Percentiles rank a stretch among this genome's conserved stretches.
phyloP scores from a whole-genome alignment of 2,888 invertebrate genomes.

The Dioctria linearis region DNA sequence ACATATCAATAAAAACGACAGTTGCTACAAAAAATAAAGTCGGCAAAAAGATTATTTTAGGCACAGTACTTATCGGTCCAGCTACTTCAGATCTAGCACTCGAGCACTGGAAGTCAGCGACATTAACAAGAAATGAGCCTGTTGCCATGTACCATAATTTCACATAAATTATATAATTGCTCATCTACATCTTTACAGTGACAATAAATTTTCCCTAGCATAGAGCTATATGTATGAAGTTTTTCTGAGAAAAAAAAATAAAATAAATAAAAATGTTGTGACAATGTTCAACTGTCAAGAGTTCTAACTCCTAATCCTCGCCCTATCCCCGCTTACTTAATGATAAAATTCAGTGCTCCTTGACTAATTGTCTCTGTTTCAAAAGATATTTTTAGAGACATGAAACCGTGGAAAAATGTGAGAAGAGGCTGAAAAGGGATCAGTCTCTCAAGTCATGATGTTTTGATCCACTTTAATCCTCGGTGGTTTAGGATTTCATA shows the following conservation, averaged over 20 bases:
- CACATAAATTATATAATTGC: constrained; percentile 61
- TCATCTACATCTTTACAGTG: neutral
- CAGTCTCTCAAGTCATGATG: constrained; percentile 20
- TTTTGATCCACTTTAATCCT: constrained; percentile 26
- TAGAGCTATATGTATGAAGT: neutral
- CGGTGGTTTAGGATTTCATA: constrained; percentile 31
- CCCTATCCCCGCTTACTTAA: constrained; percentile 18
- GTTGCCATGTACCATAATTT: constrained; percentile 69
- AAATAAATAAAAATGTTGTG: constrained; percentile 7
- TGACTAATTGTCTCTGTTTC: constrained; percentile 13
- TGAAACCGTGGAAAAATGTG: neutral
- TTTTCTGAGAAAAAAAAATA: neutral
- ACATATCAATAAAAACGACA: constrained; percentile 67
- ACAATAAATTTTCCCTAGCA: neutral
- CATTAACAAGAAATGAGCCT: constrained; percentile 64
- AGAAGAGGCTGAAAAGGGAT: constrained; percentile 27
- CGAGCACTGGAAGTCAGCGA: constrained; percentile 66
- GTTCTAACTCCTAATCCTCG: constrained; percentile 29
- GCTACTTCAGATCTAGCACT: constrained; percentile 61
- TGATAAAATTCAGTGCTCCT: constrained; percentile 20
- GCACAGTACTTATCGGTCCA: constrained; percentile 64
- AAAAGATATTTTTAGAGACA: constrained; percentile 20
- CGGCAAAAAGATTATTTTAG: constrained; percentile 69
- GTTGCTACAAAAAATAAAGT: constrained; percentile 70
- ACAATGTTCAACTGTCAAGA: constrained; percentile 7